These are phyloP conservation scores for Hyalella azteca DNA, from an alignment of 2,888 invertebrate genomes.

Conservation along the genomic window DNA sequence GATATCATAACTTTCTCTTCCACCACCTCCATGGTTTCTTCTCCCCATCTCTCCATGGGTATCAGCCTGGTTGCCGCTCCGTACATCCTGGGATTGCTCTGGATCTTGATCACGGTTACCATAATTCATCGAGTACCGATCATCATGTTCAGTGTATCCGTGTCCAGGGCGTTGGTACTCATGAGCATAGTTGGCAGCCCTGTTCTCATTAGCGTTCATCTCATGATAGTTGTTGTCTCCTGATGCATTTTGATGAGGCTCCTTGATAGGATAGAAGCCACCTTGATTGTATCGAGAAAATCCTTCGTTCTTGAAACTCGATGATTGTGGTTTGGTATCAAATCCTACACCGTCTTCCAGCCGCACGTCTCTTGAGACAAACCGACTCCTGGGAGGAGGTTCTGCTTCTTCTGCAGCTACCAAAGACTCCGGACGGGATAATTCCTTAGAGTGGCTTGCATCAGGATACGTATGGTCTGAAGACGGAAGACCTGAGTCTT, in stretches of 20 bases:
- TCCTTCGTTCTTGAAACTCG: background rate
- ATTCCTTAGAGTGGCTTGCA: background rate
- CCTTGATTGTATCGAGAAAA: background rate
- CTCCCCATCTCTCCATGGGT: background rate
- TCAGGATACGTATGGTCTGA: background rate
- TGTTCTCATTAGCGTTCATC: background rate
- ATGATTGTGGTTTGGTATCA: background rate
- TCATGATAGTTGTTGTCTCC: no score
- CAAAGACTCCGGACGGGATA: no score
- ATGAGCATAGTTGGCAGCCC: background rate
- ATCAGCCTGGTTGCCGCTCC: background rate
- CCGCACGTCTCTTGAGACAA: slow-evolving; percentile 1
- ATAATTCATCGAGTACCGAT: background rate
- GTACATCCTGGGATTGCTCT: background rate
- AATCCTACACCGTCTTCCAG: slow-evolving; percentile 17
- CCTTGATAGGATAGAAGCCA: background rate
- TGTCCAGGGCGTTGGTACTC: background rate
- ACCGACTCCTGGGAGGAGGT: background rate
- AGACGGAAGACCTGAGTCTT: no score
- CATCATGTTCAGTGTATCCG: slow-evolving; percentile 1
- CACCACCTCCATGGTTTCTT: background rate
- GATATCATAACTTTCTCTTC: background rate
- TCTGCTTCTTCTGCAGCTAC: background rate
- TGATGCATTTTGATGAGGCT: background rate
- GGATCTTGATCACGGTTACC: background rate